Evolutionary conservation across 2,888 invertebrate species (phyloP).

Genomic region (Folsomia candida): DNA sequence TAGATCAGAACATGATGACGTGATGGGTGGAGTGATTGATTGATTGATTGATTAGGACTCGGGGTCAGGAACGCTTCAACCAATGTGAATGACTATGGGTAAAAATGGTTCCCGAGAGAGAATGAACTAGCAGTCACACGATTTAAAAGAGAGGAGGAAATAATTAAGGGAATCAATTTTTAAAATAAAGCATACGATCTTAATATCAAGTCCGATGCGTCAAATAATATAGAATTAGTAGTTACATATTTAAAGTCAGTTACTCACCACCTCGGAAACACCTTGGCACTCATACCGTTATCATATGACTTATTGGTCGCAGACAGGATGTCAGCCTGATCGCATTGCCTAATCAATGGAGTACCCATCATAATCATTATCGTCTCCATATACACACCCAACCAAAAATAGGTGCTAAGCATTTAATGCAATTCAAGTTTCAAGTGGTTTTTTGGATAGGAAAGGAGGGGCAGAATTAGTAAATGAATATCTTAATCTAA

Average conservation of each 20-base stretch:
- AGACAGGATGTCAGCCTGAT: constrained; percentile 47
- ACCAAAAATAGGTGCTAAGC: not conserved
- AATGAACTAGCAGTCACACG: not conserved
- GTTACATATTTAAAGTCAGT: constrained; percentile 37
- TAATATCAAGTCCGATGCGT: not conserved
- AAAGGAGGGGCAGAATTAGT: not conserved
- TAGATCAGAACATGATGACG: not conserved
- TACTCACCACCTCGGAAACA: constrained; percentile 41
- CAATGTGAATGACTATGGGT: not conserved
- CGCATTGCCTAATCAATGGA: constrained; percentile 49
- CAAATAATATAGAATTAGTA: not conserved
- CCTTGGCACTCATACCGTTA: constrained; percentile 31
- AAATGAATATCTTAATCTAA: not conserved
- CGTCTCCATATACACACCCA: constrained; percentile 16
- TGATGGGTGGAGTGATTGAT: too few species aligned
- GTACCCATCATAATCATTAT: constrained; percentile 49
- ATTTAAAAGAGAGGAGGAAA: not conserved
- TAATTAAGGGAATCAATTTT: not conserved
- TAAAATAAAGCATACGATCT: not conserved
- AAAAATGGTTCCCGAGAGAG: not conserved
- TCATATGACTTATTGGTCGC: constrained; percentile 39
- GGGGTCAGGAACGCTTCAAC: too few species aligned
- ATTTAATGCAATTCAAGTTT: not conserved
- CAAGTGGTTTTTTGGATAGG: not conserved
- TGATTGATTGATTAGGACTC: too few species aligned